Evolutionary conservation across 2,113 vertebrate species (phyloP), one percentile per base, ranked within the genome.

Genomic region (Solenodon paradoxus): DNA sequence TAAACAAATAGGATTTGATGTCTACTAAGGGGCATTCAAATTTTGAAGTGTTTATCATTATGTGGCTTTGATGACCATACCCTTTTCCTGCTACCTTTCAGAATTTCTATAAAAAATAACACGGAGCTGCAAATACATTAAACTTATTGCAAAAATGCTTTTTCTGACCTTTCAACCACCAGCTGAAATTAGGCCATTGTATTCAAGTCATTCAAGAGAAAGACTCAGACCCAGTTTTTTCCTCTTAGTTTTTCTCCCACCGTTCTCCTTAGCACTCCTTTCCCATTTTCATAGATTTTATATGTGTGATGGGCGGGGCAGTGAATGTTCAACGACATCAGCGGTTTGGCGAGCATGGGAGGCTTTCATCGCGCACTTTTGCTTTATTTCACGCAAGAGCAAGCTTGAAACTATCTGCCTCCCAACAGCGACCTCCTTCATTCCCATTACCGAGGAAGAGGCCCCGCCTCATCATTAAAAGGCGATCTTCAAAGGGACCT

Each of bases 401-500:
- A 97, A 98, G 93, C 55, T 93, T 84, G 79, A 95, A 97, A 97
- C 97, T 66, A 86, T 93, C 96, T 96, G 95, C 83, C 90, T 79
- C 93, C 94, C 97, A 97, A 97, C 90, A 95, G 95, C 75, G 45
- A 53, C 63, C 91, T 96, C 95, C 84, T 97, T 98, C 95, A 90
- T 95, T 88, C 93, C 71, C 81, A 91, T 95, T 78, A 63, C 49
- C 96, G 95, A 96, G 87, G 92, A 40, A 42, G 61, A n/a, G 12
- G 53, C 45, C 81, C 82, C 45, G 51, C 72, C 82, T 96, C 98
- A 85, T 96, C 94, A 96, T 97, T 90, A 96, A 96, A 97, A 96
- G 49, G 3, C 82, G 89, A 69, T 82, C 98, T 98, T 98, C 98
- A 98, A 98, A 98, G 97, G 92, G 95, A 97, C 90, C 81, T 96